These are phyloP conservation scores for Megathymus violae DNA, from an alignment of 1,140 invertebrate species.

Conservation along the genomic window DNA sequence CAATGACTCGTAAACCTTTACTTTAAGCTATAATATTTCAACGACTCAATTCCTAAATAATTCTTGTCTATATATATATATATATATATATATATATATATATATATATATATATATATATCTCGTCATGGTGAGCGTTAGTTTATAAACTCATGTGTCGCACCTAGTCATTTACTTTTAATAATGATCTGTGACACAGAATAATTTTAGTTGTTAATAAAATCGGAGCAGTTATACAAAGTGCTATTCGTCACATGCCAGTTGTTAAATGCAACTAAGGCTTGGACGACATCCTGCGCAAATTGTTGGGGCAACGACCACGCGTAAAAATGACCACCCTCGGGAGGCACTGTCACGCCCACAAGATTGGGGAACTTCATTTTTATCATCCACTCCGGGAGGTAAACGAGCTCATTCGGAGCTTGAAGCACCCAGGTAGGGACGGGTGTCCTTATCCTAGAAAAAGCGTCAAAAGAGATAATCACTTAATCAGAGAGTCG, in stretches of 20 bases:
- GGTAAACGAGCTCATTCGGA: constrained; percentile 81
- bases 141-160: too few relatives aligned
- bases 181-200: too few relatives aligned
- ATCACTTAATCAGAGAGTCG: too few relatives aligned
- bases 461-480: constrained; percentile 3
- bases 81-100: too few relatives aligned
- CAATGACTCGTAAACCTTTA: too few relatives aligned
- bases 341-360: constrained; percentile 75
- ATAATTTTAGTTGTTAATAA: not conserved
- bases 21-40: too few relatives aligned
- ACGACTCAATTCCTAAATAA: too few relatives aligned
- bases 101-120: too few relatives aligned
- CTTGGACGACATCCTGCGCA: not conserved
- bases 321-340: constrained; percentile 88
- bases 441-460: constrained; percentile 68
- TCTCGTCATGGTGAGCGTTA: too few relatives aligned
- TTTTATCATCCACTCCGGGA: constrained; percentile 74
- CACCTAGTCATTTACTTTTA: too few relatives aligned
- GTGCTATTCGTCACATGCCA: not conserved
- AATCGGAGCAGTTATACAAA: not conserved
- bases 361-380: constrained; percentile 82
- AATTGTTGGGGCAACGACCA: not conserved
- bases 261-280: not conserved
- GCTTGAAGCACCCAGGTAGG: constrained; percentile 84
- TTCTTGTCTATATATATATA: too few relatives aligned